Conservation (phyloP, 2,888 invertebrate species). For the Heliconius cydno region DNA sequence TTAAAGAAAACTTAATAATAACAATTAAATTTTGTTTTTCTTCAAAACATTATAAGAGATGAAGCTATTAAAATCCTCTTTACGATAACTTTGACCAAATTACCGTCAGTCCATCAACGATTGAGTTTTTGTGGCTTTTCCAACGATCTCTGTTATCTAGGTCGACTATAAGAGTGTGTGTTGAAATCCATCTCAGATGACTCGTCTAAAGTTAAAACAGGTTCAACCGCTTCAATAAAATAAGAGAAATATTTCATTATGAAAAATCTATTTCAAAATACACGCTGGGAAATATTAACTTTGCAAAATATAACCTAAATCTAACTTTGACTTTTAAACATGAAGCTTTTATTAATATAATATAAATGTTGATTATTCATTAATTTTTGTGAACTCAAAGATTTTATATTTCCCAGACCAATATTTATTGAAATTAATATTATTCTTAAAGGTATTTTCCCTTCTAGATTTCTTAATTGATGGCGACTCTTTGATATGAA, state of each 20-base stretch:
- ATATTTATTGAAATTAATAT: not conserved
- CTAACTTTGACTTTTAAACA: not conserved
- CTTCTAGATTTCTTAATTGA: not conserved
- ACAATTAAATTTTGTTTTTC: not conserved
- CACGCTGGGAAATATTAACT: not conserved
- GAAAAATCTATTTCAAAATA: slow-evolving; percentile 9
- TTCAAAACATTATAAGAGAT: not conserved
- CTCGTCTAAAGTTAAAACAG: slow-evolving; percentile 13
- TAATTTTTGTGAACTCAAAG: not conserved
- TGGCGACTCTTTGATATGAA: not conserved
- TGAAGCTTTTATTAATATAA: not conserved
- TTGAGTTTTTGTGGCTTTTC: slow-evolving; percentile 25
- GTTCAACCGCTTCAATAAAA: slow-evolving; percentile 13
- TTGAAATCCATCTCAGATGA: slow-evolving; percentile 20
- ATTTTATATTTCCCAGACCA: not conserved
- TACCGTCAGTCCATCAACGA: slow-evolving; percentile 20
- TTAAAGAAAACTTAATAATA: not conserved
- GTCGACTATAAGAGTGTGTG: slow-evolving; percentile 9
- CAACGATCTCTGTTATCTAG: slow-evolving; percentile 25
- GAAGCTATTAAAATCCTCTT: slow-evolving; percentile 18
- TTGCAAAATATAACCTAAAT: slow-evolving; percentile 4
- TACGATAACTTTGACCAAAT: slow-evolving; percentile 25
- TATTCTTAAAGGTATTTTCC: not conserved
- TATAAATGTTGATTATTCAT: no score
- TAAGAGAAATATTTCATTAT: slow-evolving; percentile 9